Base-by-base conservation (phyloP, 2,888 invertebrate species). In the Rhagium mordax region DNA sequence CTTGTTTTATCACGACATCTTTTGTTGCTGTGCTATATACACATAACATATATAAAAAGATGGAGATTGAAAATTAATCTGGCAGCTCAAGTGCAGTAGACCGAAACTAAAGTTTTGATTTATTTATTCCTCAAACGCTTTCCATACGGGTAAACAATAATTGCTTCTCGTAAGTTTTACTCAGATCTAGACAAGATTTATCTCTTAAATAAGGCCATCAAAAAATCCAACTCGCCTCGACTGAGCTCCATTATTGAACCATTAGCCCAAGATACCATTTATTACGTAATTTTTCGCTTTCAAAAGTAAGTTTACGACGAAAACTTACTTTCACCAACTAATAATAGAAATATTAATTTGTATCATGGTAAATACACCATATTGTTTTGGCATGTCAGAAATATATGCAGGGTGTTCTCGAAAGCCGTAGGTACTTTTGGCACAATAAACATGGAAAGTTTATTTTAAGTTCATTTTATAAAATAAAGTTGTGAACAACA, bases 81-180 rank as follows among this genome's bases (percentile, higher is more conserved):
- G 65, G 53, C 65, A 65, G 65, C 65, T 65, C 51, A 33, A 16
- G 53, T 65, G 65, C 65, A 53, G 53, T 18, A 20, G 33, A 65
- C 53, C 53, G 53, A 29, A 20, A 53, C 33, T 51, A 65, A 65
- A 65, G 49, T 65, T 65, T 65, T 65, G 64, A 65, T 65, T 65
- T 65, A 65, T 55, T 53, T 53, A 65, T 65, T 55, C 49, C 64
- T 51, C 53, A 15, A 29, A 53, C 15, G 53, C 53, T 65, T 53
- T 65, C 65, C 65, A 20, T 65, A 53, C 65, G 53, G 53, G 65
- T 65, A 65, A 65, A 65, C 65, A 65, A 65, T 65, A 65, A 53
- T 62, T 62, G 53, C 53, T 53, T 65, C 33, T 33, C 21, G 64
- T 51, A 51, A 64, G 51, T 64, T 64, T 27, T 49, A 24, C 49